Conservation (phyloP, 2,888 invertebrate genomes). For the Sinotaia quadrata region DNA sequence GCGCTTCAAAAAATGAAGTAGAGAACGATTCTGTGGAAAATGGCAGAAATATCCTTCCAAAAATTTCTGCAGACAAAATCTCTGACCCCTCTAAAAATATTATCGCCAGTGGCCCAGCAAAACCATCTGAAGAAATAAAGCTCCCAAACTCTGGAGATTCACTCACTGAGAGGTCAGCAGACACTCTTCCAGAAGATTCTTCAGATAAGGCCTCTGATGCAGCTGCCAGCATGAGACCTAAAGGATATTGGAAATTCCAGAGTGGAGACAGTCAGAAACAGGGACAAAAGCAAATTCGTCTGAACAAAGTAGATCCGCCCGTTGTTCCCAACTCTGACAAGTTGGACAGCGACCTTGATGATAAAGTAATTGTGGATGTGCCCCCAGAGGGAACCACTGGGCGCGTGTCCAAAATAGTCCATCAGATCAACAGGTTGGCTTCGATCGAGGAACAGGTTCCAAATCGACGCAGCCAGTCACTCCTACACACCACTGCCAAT, state of each 20-base stretch:
- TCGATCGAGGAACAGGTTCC: slow-evolving; percentile 11
- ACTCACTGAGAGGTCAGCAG: slow-evolving; percentile 1
- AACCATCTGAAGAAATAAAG: too few relatives aligned
- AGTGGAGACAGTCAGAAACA: slow-evolving; percentile 4
- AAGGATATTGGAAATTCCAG: slow-evolving; percentile 18
- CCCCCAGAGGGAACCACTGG: slow-evolving; percentile 11
- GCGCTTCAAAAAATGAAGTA: too few relatives aligned
- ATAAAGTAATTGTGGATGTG: slow-evolving; percentile 28
- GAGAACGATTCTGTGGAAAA: too few relatives aligned
- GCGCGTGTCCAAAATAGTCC: slow-evolving; percentile 22
- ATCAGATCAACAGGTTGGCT: slow-evolving; percentile 23
- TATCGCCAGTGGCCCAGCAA: too few relatives aligned
- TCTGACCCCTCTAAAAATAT: too few relatives aligned
- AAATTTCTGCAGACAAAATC: too few relatives aligned
- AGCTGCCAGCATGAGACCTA: neutral
- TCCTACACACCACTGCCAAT: neutral
- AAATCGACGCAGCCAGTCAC: neutral
- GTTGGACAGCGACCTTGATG: neutral
- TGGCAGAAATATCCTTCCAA: too few relatives aligned
- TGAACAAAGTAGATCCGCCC: slow-evolving; percentile 28
- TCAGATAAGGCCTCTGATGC: neutral
- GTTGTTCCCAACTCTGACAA: slow-evolving; percentile 13
- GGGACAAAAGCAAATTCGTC: neutral
- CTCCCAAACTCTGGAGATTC: too few relatives aligned
- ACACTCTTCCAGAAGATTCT: neutral